Evolutionary conservation across 2,797 vertebrate genomes (phyloP).

Genomic region (Brotogeris chrysoptera): DNA sequence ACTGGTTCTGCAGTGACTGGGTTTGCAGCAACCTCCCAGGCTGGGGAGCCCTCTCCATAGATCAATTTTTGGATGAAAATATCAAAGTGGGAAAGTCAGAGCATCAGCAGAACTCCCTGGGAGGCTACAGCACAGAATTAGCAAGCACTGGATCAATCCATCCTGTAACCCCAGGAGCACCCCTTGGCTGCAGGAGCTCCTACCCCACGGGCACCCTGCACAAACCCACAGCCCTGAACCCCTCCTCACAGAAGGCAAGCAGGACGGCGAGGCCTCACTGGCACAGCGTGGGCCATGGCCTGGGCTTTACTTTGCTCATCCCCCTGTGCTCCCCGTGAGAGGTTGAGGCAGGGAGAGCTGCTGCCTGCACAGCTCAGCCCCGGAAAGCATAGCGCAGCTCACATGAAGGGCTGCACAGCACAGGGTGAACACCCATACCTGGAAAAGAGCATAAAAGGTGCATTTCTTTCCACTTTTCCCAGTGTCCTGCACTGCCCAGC

Average conservation of each 20-base stretch:
- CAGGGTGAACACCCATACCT: background rate
- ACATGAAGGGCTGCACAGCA: fast-evolving
- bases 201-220: background rate
- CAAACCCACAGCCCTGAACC: background rate
- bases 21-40: background rate
- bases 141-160: background rate
- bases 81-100: background rate
- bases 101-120: background rate
- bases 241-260: background rate
- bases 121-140: background rate
- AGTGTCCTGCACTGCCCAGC: background rate
- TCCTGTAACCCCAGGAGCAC: background rate
- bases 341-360: background rate
- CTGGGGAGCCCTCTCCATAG: fast-evolving
- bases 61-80: background rate
- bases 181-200: background rate
- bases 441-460: background rate
- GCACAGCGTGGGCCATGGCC: fast-evolving
- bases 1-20: background rate
- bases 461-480: background rate
- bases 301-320: background rate
- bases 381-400: background rate
- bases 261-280: background rate
- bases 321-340: background rate
- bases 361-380: background rate